phyloP scores from a whole-genome alignment of 1,140 invertebrate genomes.

The Drosophila seguyi region DNA sequence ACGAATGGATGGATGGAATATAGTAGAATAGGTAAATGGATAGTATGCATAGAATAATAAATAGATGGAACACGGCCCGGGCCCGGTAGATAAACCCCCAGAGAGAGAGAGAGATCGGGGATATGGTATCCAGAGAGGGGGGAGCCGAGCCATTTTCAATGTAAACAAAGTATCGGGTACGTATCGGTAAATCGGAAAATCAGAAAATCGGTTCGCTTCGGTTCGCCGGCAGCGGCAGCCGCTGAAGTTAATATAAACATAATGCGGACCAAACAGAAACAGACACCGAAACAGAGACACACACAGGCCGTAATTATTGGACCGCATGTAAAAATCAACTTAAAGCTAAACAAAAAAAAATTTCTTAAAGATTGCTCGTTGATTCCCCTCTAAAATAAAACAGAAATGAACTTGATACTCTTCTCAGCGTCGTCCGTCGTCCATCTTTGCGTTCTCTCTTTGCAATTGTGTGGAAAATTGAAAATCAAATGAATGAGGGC shows the following conservation, averaged over 20 bases:
- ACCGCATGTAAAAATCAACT: slow-evolving; percentile 46
- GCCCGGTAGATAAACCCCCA: slow-evolving; percentile 29
- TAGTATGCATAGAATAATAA: slow-evolving; percentile 82
- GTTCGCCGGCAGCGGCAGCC: slow-evolving; percentile 2
- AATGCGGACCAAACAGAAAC: slow-evolving; percentile 15
- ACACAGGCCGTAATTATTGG: slow-evolving; percentile 37
- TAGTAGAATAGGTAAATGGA: slow-evolving; percentile 65
- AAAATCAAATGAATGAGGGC: slow-evolving; percentile 71
- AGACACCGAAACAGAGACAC: slow-evolving; percentile 24
- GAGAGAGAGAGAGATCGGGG: slow-evolving; percentile 13
- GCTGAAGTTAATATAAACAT: slow-evolving; percentile 78
- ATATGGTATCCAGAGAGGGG: neutral
- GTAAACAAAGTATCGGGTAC: slow-evolving; percentile 63
- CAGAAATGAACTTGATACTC: slow-evolving; percentile 70
- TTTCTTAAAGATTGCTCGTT: slow-evolving; percentile 15
- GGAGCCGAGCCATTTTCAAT: slow-evolving; percentile 31
- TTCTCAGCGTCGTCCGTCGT: slow-evolving; percentile 3
- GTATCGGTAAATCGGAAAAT: slow-evolving; percentile 36
- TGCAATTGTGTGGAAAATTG: slow-evolving; percentile 81
- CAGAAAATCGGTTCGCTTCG: slow-evolving; percentile 37
- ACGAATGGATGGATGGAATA: slow-evolving; percentile 27
- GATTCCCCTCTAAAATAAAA: slow-evolving; percentile 34
- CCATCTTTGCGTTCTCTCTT: slow-evolving; percentile 28
- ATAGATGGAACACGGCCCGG: slow-evolving; percentile 53
- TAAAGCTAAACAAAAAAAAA: slow-evolving; percentile 32